Conservation (phyloP, 2,888 invertebrate species). For the Xestia xanthographa region DNA sequence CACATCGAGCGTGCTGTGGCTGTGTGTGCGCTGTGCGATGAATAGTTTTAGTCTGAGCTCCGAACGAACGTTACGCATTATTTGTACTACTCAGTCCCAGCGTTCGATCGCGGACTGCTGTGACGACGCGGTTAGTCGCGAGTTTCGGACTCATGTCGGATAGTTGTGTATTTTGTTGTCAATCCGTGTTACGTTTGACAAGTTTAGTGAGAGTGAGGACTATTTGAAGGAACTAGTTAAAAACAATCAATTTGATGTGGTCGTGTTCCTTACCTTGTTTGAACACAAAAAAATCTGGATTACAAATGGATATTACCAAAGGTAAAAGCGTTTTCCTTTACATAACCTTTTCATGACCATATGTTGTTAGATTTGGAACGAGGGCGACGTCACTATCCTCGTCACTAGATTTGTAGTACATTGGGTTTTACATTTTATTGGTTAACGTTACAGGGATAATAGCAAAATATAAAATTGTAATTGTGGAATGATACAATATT, state of each 20-base stretch:
- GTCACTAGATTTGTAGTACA: constrained; percentile 39
- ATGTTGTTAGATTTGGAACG: constrained; percentile 80
- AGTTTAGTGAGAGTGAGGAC: constrained; percentile 76
- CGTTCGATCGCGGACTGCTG: constrained; percentile 61
- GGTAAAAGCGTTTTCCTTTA: constrained; percentile 78
- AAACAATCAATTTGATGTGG: constrained; percentile 74
- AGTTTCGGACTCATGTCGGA: constrained; percentile 84
- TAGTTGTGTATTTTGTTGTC: constrained; percentile 77
- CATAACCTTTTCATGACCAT: constrained; percentile 81
- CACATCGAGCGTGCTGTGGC: constrained; percentile 4
- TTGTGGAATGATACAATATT: background rate
- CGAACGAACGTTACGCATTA: constrained; percentile 54
- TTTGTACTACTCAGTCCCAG: constrained; percentile 27
- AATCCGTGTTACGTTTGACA: constrained; percentile 71
- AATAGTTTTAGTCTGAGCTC: constrained; percentile 56
- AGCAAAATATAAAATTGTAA: background rate
- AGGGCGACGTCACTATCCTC: constrained; percentile 73
- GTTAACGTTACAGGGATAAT: background rate
- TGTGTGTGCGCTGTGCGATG: constrained; percentile 30
- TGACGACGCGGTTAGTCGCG: constrained; percentile 76
- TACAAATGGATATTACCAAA: constrained; percentile 84
- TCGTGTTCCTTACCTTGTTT: constrained; percentile 71
- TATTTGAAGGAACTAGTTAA: constrained; percentile 62
- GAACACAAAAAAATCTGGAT: constrained; percentile 70
- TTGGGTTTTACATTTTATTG: background rate